Conservation (phyloP, 2,888 invertebrate genomes). For the Drosophila helvetica region DNA sequence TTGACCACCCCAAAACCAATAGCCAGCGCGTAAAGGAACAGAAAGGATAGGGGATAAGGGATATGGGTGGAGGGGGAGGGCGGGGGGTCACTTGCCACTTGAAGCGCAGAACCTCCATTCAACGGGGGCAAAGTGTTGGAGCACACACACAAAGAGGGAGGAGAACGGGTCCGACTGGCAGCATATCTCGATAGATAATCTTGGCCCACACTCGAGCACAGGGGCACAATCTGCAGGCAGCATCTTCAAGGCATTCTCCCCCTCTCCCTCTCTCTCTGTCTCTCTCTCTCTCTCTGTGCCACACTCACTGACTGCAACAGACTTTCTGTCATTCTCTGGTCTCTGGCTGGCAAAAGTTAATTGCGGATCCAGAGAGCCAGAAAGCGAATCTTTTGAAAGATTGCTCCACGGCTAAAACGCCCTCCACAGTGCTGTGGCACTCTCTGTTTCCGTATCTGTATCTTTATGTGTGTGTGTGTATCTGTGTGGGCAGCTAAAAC, state of each 20-base stretch:
- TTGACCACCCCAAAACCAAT: constrained; percentile 58
- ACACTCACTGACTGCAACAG: constrained; percentile 1
- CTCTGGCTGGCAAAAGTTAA: constrained; percentile 38
- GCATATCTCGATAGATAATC: constrained; percentile 44
- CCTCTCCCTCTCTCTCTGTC: background rate
- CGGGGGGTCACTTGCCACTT: constrained; percentile 27
- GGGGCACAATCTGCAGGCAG: constrained; percentile 39
- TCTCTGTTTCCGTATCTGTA: constrained; percentile 9
- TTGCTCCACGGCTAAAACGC: constrained; percentile 28
- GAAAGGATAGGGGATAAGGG: background rate
- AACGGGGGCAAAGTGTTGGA: constrained; percentile 62
- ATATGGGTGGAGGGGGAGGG: background rate
- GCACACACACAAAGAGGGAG: constrained; percentile 51
- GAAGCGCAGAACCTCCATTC: constrained; percentile 42
- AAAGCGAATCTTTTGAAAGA: constrained; percentile 65
- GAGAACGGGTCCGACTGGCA: background rate
- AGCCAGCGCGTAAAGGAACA: background rate
- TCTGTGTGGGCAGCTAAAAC: constrained; percentile 24
- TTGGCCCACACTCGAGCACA: background rate
- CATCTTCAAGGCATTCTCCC: constrained; percentile 2
- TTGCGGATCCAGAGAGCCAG: constrained; percentile 41
- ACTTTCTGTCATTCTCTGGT: constrained; percentile 28
- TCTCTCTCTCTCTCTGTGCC: background rate
- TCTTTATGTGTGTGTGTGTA: constrained; percentile 17
- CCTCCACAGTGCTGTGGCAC: background rate